Percentiles rank a stretch among this genome's conserved stretches.
phyloP scores from a whole-genome alignment of 2,888 invertebrate genomes.

The Sinhomidia bicolor region DNA sequence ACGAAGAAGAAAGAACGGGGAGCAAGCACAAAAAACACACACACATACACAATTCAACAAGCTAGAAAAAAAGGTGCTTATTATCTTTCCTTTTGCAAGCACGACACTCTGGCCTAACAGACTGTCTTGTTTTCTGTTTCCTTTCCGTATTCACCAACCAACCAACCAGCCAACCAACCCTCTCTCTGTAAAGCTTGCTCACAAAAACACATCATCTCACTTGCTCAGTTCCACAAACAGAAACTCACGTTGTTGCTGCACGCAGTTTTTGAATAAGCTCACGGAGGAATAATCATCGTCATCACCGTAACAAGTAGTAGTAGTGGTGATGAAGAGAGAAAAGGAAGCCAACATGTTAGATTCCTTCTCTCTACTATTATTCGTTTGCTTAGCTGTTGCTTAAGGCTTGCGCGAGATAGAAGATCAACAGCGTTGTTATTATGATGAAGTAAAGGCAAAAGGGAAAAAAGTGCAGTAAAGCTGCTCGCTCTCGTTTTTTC shows the following conservation, averaged over 20 bases:
- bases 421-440: background rate
- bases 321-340: background rate
- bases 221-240: background rate
- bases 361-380: background rate
- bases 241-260: background rate
- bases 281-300: background rate
- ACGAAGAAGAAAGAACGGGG: background rate
- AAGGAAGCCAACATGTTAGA: conserved; percentile 24
- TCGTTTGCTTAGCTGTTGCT: background rate
- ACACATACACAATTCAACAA: background rate
- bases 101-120: background rate
- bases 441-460: background rate
- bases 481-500: too few relatives aligned
- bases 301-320: too few relatives aligned
- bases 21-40: too few relatives aligned
- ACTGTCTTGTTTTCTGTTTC: background rate
- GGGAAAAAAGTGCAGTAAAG: too few relatives aligned
- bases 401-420: background rate
- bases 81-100: background rate
- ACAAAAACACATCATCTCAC: background rate
- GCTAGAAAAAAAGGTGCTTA: conserved; percentile 35
- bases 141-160: background rate
- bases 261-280: background rate
- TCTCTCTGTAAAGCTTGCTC: background rate
- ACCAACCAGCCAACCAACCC: too few relatives aligned